Percentiles rank a stretch among this genome's conserved stretches.
phyloP scores from a whole-genome alignment of 2,797 vertebrate genomes.

The Eulemur albifrons region DNA sequence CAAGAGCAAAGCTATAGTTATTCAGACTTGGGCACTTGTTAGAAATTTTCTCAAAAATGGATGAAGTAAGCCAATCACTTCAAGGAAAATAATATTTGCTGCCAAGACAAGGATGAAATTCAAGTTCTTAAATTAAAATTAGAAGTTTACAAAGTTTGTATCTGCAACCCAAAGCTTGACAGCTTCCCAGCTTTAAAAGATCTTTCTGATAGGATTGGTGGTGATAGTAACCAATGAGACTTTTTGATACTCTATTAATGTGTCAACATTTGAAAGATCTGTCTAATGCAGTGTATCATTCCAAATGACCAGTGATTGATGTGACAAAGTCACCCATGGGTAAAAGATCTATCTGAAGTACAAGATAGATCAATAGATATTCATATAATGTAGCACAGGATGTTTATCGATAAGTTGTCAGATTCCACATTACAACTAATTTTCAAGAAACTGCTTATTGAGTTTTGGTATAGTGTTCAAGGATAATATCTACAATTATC shows the following conservation, averaged over 20 bases:
- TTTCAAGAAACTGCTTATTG: conserved; percentile 12
- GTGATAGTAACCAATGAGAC: not conserved
- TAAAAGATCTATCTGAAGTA: not conserved
- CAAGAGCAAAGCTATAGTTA: not conserved
- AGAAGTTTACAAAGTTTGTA: conserved; percentile 25
- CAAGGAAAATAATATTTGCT: not conserved
- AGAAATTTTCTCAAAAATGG: conserved; percentile 6
- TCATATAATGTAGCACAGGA: not conserved
- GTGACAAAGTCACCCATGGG: not conserved
- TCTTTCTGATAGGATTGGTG: not conserved
- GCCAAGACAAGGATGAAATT: not conserved
- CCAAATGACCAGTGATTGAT: not conserved
- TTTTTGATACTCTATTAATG: not conserved
- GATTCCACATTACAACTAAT: not conserved
- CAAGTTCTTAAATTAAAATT: conserved; percentile 51
- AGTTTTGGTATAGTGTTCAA: not conserved
- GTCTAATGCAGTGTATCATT: not conserved
- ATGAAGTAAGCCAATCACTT: not conserved
- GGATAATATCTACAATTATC: not conserved
- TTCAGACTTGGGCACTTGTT: not conserved
- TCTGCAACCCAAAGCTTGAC: not conserved
- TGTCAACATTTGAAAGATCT: conserved; percentile 23
- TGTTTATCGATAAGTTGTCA: not conserved
- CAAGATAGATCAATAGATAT: not conserved
- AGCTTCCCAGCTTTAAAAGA: not conserved